A percentile compares a stretch with the other conserved stretches of the same genome.
Evolutionary conservation across 1,140 invertebrate genomes (phyloP).

Genomic region (Pseudoatta argentina): DNA sequence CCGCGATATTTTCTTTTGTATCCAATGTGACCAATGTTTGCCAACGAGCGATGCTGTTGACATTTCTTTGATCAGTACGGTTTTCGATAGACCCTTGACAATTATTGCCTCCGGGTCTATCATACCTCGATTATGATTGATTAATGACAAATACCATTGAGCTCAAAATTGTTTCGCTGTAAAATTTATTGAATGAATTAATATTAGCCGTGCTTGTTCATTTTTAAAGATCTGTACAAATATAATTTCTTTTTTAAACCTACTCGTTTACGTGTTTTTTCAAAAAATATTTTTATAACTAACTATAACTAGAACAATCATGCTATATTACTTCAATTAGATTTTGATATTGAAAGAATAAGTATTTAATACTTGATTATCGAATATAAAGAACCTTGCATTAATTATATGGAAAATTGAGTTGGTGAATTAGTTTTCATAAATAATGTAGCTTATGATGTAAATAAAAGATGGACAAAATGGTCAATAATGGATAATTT

Average conservation of each 20-base stretch:
- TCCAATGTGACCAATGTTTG: conserved; percentile 1
- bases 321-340: neutral
- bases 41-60: conserved; percentile 23
- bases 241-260: neutral
- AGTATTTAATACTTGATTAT: no score
- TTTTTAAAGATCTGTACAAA: neutral
- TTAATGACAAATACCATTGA: neutral
- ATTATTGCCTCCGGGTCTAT: conserved; percentile 30
- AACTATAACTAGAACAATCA: neutral
- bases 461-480: no score
- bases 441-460: no score
- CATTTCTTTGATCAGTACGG: conserved; percentile 46
- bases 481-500: no score
- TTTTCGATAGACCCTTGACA: conserved; percentile 52
- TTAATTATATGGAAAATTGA: no score
- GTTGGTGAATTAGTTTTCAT: no score
- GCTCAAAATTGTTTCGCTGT: neutral
- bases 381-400: no score
- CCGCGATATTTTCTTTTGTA: conserved; percentile 31
- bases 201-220: neutral
- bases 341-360: neutral
- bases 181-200: conserved; percentile 9
- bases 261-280: neutral
- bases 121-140: conserved; percentile 35
- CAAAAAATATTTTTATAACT: neutral